Conservation (phyloP, 2,113 vertebrate species). For the Ivindomyrus marchei region DNA sequence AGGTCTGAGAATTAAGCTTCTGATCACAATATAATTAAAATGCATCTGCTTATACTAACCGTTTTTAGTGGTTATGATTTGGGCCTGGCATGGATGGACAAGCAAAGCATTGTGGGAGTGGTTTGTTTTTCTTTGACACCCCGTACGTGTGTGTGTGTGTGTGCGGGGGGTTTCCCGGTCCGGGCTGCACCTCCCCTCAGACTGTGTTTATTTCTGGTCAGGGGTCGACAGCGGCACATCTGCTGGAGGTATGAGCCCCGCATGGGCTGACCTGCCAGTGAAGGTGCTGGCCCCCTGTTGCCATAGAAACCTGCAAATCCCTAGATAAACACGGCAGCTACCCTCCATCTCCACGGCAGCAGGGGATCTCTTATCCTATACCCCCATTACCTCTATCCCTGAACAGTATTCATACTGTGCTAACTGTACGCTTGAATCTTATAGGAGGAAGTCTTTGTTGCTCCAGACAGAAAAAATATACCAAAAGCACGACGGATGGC, state of each 20-base stretch:
- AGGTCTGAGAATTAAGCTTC: neutral
- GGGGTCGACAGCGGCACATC: constrained; percentile 33
- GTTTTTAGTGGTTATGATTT: neutral
- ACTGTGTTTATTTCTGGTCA: constrained; percentile 25
- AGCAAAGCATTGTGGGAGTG: neutral
- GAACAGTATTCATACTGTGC: neutral
- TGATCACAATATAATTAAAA: neutral
- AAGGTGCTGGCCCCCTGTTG: constrained; percentile 14
- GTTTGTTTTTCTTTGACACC: constrained; percentile 31
- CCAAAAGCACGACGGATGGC: neutral
- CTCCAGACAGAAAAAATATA: neutral
- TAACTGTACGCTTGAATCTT: neutral
- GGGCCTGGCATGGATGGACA: neutral
- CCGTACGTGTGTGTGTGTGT: neutral
- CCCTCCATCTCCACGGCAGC: neutral
- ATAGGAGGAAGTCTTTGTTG: neutral
- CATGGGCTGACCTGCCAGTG: neutral
- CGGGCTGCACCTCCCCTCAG: neutral
- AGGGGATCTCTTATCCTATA: neutral
- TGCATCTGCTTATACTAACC: neutral
- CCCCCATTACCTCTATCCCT: neutral
- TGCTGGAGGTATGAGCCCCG: constrained; percentile 22
- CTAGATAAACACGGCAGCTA: constrained; percentile 9
- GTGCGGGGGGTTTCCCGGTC: neutral
- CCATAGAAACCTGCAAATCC: constrained; percentile 5